phyloP scores from a whole-genome alignment of 2,113 vertebrate genomes.

The Columbina picui region DNA sequence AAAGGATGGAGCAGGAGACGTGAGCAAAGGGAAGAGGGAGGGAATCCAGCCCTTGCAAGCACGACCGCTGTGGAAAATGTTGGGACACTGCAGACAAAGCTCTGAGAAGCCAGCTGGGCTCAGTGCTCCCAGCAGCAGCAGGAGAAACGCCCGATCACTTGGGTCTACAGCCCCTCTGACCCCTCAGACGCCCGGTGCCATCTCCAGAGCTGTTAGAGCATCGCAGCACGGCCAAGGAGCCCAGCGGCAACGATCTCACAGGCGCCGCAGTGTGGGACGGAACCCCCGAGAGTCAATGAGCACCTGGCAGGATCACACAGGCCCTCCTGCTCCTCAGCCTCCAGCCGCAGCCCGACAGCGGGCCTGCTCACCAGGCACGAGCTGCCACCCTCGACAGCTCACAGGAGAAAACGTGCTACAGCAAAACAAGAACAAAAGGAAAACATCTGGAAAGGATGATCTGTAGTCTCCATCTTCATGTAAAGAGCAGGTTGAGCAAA shows the following conservation, averaged over 20 bases:
- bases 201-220: background rate
- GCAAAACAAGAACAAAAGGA: background rate
- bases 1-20: background rate
- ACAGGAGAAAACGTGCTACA: background rate
- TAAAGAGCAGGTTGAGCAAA: background rate
- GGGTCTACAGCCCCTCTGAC: background rate
- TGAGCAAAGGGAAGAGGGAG: background rate
- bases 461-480: background rate
- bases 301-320: background rate
- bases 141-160: background rate
- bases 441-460: background rate
- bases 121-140: background rate
- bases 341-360: background rate
- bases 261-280: background rate
- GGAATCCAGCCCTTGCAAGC: background rate
- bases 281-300: background rate
- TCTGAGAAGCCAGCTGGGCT: background rate
- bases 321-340: background rate
- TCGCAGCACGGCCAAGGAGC: background rate
- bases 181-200: fast-evolving
- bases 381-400: background rate
- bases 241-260: background rate
- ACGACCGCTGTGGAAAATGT: background rate
- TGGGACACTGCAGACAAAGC: background rate
- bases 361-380: background rate